These are phyloP conservation scores for Pachyuromys duprasi DNA, from an alignment of 2,797 vertebrate genomes.

Conservation along the genomic window DNA sequence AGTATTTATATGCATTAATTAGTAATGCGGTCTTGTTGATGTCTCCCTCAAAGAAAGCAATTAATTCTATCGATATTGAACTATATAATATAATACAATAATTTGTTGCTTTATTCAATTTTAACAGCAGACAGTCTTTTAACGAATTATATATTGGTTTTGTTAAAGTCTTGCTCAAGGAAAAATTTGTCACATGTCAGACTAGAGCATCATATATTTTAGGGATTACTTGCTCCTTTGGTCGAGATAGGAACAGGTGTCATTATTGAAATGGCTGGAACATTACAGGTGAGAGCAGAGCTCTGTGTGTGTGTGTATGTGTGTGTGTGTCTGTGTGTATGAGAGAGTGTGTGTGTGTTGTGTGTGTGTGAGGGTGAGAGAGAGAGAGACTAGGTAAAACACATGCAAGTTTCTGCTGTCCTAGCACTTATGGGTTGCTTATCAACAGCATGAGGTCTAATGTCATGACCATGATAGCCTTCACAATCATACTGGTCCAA, in stretches of 20 bases:
- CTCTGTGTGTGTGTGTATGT: too few relatives aligned
- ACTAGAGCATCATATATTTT: not conserved
- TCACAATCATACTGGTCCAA: not conserved
- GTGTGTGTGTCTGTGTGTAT: too few relatives aligned
- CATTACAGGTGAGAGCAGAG: not conserved
- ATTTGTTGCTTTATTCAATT: not conserved
- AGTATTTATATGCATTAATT: not conserved
- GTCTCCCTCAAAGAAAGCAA: not conserved
- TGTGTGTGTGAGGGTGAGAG: too few relatives aligned
- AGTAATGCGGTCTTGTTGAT: not conserved
- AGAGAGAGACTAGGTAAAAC: too few relatives aligned
- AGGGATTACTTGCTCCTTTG: not conserved
- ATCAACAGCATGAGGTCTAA: not conserved
- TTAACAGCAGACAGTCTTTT: not conserved
- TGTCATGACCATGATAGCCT: not conserved
- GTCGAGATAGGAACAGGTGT: not conserved
- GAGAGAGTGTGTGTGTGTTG: not conserved
- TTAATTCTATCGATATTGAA: not conserved
- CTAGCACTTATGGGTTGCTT: not conserved
- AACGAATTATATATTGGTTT: not conserved
- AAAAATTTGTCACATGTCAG: not conserved
- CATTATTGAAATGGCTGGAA: not conserved
- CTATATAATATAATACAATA: not conserved
- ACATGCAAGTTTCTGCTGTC: not conserved
- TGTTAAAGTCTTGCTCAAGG: not conserved